These are phyloP conservation scores for Melangyna quadrimaculata DNA, from an alignment of 2,888 invertebrate species.

Conservation along the genomic window DNA sequence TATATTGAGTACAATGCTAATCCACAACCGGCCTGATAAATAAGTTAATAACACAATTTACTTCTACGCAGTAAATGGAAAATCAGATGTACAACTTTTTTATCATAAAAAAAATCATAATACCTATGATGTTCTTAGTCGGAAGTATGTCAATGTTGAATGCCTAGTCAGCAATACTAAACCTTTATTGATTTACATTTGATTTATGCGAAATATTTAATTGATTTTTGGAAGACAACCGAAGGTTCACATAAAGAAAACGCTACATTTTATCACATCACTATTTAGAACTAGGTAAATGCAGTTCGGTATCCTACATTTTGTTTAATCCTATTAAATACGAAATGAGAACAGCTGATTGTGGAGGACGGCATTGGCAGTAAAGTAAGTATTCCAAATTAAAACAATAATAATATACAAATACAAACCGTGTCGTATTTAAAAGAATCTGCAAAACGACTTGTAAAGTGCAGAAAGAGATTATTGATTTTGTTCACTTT, in stretches of 20 bases:
- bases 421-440: constrained; percentile 52
- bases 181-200: constrained; percentile 41
- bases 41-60: too few species aligned
- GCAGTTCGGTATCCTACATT: not conserved
- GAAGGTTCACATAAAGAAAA: too few species aligned
- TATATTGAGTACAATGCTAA: too few species aligned
- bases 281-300: not conserved
- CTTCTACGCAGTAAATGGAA: too few species aligned
- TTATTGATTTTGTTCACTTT: constrained; percentile 56
- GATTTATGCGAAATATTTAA: constrained; percentile 44
- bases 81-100: too few species aligned
- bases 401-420: constrained; percentile 21
- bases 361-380: not conserved
- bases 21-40: too few species aligned
- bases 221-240: constrained; percentile 44
- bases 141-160: not conserved
- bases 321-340: constrained; percentile 62
- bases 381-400: constrained; percentile 23
- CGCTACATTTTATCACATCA: not conserved
- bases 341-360: constrained; percentile 61
- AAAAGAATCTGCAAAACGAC: constrained; percentile 1
- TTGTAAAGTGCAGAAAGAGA: not conserved
- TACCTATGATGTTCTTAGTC: not conserved
- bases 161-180: not conserved
- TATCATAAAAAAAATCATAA: too few species aligned